Conservation (phyloP, 2,797 vertebrate species). For the Echiichthys vipera region DNA sequence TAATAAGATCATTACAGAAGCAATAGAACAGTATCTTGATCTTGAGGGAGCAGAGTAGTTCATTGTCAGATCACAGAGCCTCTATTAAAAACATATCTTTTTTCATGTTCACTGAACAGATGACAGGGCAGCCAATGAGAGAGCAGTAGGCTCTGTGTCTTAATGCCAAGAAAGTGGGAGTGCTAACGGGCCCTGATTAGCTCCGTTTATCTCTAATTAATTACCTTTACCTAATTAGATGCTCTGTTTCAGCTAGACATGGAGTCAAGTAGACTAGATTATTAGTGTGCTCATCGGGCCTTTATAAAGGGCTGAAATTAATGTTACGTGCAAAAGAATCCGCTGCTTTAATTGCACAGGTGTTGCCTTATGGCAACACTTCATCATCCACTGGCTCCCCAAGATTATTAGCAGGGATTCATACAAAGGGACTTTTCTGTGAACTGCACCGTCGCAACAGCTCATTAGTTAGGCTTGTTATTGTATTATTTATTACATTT, state of each 20-base stretch:
- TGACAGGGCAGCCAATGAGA: slow-evolving; percentile 84
- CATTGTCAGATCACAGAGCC: slow-evolving; percentile 64
- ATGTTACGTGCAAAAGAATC: slow-evolving; percentile 97
- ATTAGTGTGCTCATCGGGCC: slow-evolving; percentile 98
- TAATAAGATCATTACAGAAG: slow-evolving; percentile 62
- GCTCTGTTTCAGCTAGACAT: slow-evolving; percentile 96
- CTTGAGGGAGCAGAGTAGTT: slow-evolving; percentile 53
- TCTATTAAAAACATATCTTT: slow-evolving; percentile 72
- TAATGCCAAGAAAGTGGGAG: slow-evolving; percentile 94
- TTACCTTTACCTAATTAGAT: slow-evolving; percentile 99
- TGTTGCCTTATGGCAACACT: slow-evolving; percentile 99
- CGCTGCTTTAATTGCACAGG: slow-evolving; percentile 99
- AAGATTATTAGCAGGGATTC: slow-evolving; percentile 95
- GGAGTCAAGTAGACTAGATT: slow-evolving; percentile 99
- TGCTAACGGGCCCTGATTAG: slow-evolving; percentile 99
- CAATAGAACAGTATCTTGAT: slow-evolving; percentile 33
- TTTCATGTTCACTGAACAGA: slow-evolving; percentile 68
- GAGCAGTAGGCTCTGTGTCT: slow-evolving; percentile 89
- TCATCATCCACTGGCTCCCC: slow-evolving; percentile 96
- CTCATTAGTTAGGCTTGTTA: slow-evolving; percentile 99
- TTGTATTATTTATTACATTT: slow-evolving; percentile 99
- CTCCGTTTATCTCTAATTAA: slow-evolving; percentile 99
- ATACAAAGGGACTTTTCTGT: slow-evolving; percentile 95
- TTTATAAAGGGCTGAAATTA: slow-evolving; percentile 99
- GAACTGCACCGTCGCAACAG: slow-evolving; percentile 95